phyloP scores from a whole-genome alignment of 2,797 vertebrate species.

The Tolypeutes matacus region DNA sequence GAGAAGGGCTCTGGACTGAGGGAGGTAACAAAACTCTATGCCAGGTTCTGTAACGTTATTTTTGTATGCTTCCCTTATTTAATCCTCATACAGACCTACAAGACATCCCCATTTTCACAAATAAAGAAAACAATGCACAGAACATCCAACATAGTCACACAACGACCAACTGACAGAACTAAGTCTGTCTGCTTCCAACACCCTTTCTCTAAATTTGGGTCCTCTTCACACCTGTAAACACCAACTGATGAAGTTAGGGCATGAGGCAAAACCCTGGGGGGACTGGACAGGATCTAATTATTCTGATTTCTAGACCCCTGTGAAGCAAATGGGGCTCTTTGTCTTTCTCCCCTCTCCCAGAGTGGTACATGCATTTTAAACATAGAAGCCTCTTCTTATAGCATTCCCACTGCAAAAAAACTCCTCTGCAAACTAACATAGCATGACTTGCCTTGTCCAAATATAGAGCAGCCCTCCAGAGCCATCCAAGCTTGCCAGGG shows the following conservation, averaged over 20 bases:
- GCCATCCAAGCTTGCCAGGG: background rate
- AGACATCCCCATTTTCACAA: slow-evolving; percentile 46
- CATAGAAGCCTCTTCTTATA: background rate
- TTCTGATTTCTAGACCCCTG: slow-evolving; percentile 36
- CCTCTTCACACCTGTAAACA: background rate
- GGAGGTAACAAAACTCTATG: background rate
- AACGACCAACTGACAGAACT: background rate
- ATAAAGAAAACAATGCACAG: background rate
- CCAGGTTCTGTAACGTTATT: background rate
- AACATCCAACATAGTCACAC: slow-evolving; percentile 3
- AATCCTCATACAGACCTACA: background rate
- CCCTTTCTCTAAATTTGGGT: slow-evolving; percentile 27
- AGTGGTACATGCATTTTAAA: background rate
- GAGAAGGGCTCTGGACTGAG: background rate
- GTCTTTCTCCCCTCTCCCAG: background rate
- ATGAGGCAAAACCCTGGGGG: background rate
- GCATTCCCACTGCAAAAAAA: slow-evolving; percentile 18
- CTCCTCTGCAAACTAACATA: slow-evolving; percentile 29
- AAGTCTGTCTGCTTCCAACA: background rate
- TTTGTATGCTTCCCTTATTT: background rate
- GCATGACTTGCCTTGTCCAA: slow-evolving; percentile 41
- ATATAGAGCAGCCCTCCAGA: slow-evolving; percentile 26
- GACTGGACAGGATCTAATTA: background rate
- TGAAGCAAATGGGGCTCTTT: background rate
- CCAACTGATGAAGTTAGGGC: background rate